phyloP scores from a whole-genome alignment of 2,113 vertebrate species.

The Chaetura pelagica region DNA sequence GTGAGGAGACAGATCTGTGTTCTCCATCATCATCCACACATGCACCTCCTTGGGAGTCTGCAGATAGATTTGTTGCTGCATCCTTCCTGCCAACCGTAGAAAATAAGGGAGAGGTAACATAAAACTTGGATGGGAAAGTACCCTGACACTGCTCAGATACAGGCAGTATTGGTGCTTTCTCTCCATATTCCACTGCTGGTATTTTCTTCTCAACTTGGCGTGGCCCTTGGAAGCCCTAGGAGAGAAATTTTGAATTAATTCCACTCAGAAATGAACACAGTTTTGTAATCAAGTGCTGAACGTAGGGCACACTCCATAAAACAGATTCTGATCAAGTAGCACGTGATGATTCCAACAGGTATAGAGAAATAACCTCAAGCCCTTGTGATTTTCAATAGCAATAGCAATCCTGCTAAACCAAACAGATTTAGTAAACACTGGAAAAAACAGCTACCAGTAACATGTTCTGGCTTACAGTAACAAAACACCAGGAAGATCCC shows the following conservation, averaged over 20 bases:
- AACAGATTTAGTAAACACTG: neutral
- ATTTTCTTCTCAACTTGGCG: conserved; percentile 73
- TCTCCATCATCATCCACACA: neutral
- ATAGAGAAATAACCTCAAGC: neutral
- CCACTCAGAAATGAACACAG: neutral
- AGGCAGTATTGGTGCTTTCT: neutral
- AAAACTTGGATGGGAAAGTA: conserved; percentile 41
- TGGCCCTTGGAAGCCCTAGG: conserved; percentile 79
- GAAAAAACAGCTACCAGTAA: neutral
- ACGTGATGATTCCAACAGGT: neutral
- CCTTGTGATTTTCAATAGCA: neutral
- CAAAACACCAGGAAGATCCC: neutral
- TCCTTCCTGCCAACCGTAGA: conserved; percentile 34
- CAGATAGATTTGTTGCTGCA: neutral
- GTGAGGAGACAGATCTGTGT: neutral
- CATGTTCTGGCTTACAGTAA: neutral
- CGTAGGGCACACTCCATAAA: neutral
- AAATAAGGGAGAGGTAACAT: conserved; percentile 64
- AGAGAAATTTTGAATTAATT: neutral
- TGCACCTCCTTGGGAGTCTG: neutral
- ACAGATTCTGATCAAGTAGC: neutral
- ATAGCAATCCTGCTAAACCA: neutral
- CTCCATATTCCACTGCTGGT: neutral
- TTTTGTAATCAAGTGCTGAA: neutral
- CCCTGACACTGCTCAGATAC: neutral